Evolutionary conservation across 1,140 invertebrate genomes (phyloP), one percentile per base, ranked within the genome.

Genomic region (Manduca sexta): DNA sequence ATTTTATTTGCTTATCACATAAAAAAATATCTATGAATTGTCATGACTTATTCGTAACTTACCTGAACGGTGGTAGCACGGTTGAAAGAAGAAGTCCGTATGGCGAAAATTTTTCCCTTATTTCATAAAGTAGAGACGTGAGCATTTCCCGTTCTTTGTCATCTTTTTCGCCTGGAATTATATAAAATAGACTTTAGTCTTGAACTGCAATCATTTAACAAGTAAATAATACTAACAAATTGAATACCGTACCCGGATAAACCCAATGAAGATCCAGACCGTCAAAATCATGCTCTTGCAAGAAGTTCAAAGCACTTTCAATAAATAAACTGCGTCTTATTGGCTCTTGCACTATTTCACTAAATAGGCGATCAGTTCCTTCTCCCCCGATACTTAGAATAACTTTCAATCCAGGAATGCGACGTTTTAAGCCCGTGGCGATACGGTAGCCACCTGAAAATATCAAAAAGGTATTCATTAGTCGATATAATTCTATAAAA

Each of bases 251-350:
- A n/a, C n/a, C n/a, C n/a, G 91, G 89, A 67, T 90, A 90, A 35
- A 89, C 81, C 90, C 90, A 91, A 56, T 91, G 87, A 10, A 91
- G 64, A 64, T 91, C 90, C 5, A 90, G 69, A 0, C 90, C 90
- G 60, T 91, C 90, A 52, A 91, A 91, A 45, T 86, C 83, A 52
- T 90, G 88, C 40, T 87, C 78, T 53, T 84, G 80, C 30, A 90
- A 59, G 51, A 90, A 88, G 49, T 60, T 72, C 4, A 92, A 72
- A n/a, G 89, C 87, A 29, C 90, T 91, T 11, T 88, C 77, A 8
- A 92, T 88, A 59, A 93, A 93, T 16, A 73, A 69, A 21, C 76
- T 73, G 30, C 88, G 64, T 29, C 76, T 73, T 8, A 64, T 66
- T 1, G 84, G 74, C 45, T 76, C 81, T 42, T 86, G 79, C 1